A percentile compares a stretch with the other conserved stretches of the same genome.
Conservation (phyloP, 2,888 invertebrate species). For the Caenorhabditis macrosperma region DNA sequence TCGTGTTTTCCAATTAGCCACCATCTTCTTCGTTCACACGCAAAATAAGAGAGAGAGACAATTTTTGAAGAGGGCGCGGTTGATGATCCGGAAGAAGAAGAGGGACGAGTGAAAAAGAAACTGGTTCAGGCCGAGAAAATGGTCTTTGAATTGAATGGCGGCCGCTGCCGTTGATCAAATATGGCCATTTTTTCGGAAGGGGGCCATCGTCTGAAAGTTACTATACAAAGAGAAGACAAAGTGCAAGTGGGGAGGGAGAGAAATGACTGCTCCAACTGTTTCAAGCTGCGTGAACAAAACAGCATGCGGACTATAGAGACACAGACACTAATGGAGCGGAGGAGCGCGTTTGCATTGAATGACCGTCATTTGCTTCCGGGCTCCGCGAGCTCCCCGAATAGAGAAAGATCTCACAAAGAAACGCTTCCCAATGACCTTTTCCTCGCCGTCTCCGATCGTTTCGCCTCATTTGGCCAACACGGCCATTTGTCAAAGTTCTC, state of each 20-base stretch:
- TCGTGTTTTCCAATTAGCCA: conserved; percentile 33
- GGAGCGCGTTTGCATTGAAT: too few relatives aligned
- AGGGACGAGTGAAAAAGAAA: conserved; percentile 5
- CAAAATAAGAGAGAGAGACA: not conserved
- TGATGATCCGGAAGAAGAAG: conserved; percentile 46
- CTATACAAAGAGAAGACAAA: conserved; percentile 2
- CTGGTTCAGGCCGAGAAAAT: conserved; percentile 24
- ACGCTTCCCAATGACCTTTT: too few relatives aligned
- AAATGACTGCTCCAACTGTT: too few relatives aligned
- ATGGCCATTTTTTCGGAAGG: conserved; percentile 19
- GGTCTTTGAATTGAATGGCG: conserved; percentile 50
- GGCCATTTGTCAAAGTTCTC: conserved; percentile 2
- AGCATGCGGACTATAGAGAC: too few relatives aligned
- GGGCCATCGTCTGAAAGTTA: conserved; percentile 28
- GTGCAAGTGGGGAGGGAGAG: not conserved
- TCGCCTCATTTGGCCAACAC: too few relatives aligned
- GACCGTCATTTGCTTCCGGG: too few relatives aligned
- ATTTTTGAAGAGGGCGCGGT: conserved; percentile 19
- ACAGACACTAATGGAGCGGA: too few relatives aligned
- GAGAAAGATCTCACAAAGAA: too few relatives aligned
- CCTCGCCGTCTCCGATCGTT: too few relatives aligned
- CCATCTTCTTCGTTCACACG: conserved; percentile 16
- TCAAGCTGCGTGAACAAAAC: too few relatives aligned
- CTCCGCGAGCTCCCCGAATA: too few relatives aligned
- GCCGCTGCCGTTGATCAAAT: conserved; percentile 26